Conservation (phyloP, 2,113 vertebrate species). For the Struthio camelus region DNA sequence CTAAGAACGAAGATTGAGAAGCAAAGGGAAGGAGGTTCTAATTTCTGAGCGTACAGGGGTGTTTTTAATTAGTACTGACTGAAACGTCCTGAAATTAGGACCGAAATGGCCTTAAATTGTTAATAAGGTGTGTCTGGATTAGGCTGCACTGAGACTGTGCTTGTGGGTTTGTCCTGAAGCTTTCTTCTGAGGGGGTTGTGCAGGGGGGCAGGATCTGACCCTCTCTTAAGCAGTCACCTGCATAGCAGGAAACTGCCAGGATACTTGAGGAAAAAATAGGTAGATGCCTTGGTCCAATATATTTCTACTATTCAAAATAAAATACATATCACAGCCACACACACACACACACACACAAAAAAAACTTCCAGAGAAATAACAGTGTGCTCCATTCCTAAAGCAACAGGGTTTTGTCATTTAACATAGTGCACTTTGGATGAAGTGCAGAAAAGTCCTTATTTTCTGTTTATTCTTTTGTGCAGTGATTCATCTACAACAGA, state of each 20-base stretch:
- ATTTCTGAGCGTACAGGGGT: not conserved
- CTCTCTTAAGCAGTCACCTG: slow-evolving; percentile 56
- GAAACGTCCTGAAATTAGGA: not conserved
- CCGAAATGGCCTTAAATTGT: not conserved
- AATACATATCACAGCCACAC: not conserved
- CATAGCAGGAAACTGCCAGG: slow-evolving; percentile 64
- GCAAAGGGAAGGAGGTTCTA: not conserved
- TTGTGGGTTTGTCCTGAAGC: not conserved
- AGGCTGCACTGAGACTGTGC: not conserved
- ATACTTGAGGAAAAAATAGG: slow-evolving; percentile 22
- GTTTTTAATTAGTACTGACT: slow-evolving; percentile 1
- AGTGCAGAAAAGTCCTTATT: slow-evolving; percentile 46
- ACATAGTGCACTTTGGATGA: slow-evolving; percentile 17
- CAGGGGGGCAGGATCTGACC: not conserved
- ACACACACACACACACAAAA: not conserved
- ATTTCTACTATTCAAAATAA: not conserved
- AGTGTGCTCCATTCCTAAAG: slow-evolving; percentile 45
- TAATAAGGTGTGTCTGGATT: not conserved
- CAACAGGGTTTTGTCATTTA: not conserved
- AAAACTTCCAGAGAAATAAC: not conserved
- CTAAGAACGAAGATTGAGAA: not conserved
- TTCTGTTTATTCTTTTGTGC: slow-evolving; percentile 36
- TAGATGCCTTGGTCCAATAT: not conserved
- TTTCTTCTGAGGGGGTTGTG: not conserved
- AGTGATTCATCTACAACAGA: slow-evolving; percentile 54